A percentile compares a stretch with the other conserved stretches of the same genome.
phyloP scores from a whole-genome alignment of 2,113 vertebrate species.

The Vidua macroura region DNA sequence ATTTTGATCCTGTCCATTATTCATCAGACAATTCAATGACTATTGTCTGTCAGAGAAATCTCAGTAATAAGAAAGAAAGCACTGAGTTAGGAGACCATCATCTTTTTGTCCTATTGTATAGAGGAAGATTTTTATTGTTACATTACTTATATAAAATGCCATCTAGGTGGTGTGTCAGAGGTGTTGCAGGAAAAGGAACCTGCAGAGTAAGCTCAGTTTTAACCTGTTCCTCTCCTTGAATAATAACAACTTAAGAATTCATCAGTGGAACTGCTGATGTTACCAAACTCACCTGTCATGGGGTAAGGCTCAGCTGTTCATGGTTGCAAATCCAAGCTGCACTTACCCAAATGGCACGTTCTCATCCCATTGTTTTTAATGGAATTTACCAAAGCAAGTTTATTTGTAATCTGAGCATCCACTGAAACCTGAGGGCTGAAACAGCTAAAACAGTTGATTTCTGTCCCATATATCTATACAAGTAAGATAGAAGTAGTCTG shows the following conservation, averaged over 20 bases:
- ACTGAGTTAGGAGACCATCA: not conserved
- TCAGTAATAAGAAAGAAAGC: not conserved
- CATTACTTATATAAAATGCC: not conserved
- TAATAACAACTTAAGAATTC: not conserved
- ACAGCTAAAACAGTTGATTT: not conserved
- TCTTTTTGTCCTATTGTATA: not conserved
- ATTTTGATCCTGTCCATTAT: not conserved
- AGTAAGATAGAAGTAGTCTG: not conserved
- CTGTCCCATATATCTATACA: not conserved
- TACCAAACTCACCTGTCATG: not conserved
- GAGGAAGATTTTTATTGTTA: not conserved
- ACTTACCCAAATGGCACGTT: not conserved
- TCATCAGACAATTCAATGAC: not conserved
- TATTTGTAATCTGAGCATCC: not conserved
- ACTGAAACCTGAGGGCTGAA: not conserved
- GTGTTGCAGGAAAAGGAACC: not conserved
- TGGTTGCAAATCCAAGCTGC: not conserved
- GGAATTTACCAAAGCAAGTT: not conserved
- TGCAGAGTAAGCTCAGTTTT: not conserved
- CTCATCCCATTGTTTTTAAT: not conserved
- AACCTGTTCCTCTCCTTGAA: not conserved
- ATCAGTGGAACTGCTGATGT: not conserved
- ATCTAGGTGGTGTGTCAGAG: not conserved
- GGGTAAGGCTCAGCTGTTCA: not conserved
- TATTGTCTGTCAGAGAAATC: not conserved